These are phyloP conservation scores for Morus bassanus DNA, from an alignment of 2,797 vertebrate species.

Conservation along the genomic window DNA sequence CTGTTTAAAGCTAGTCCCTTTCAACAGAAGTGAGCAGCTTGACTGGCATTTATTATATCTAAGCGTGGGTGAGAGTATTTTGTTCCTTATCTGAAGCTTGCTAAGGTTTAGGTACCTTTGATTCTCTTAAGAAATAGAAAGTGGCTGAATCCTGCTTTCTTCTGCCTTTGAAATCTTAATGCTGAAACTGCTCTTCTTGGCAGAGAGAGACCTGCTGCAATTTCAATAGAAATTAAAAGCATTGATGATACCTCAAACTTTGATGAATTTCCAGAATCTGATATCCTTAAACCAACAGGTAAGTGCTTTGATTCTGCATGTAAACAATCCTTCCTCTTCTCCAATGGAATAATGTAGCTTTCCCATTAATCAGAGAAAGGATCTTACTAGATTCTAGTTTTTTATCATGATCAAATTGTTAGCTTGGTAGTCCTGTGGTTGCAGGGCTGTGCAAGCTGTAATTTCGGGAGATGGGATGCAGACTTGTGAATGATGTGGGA, in stretches of 20 bases:
- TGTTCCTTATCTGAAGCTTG: background rate
- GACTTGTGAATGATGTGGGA: background rate
- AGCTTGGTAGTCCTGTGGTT: background rate
- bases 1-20: background rate
- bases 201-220: constrained; percentile 95
- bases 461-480: background rate
- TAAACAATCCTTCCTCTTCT: background rate
- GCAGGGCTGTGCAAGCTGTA: background rate
- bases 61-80: background rate
- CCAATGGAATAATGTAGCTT: background rate
- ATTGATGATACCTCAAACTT: constrained; percentile 99
- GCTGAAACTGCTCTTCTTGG: constrained; percentile 43
- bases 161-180: background rate
- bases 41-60: background rate
- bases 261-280: constrained; percentile 97
- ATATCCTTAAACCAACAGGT: constrained; percentile 96
- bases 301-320: background rate
- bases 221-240: constrained; percentile 97
- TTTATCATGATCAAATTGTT: background rate
- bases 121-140: background rate
- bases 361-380: background rate
- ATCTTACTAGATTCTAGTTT: background rate
- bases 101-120: background rate
- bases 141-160: background rate
- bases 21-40: background rate